Evolutionary conservation across 1,140 invertebrate species (phyloP).

Genomic region (Belonocnema kinseyi): DNA sequence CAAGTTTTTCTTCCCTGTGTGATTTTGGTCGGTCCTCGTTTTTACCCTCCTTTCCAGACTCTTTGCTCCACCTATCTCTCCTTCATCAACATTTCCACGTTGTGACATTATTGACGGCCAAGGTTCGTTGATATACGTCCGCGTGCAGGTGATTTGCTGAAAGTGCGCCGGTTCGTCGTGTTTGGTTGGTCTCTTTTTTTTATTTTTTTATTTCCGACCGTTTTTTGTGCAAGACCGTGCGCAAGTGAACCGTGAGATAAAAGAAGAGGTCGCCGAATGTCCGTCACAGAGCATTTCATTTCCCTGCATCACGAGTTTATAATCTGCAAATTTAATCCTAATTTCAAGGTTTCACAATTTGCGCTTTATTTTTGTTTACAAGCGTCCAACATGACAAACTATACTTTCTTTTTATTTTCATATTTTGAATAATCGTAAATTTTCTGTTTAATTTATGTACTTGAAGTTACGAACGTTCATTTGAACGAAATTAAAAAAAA

Average conservation of each 20-base stretch:
- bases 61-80: neutral
- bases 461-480: no score
- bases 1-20: neutral
- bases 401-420: no score
- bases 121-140: neutral
- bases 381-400: no score
- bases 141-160: neutral
- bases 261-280: slow-evolving; percentile 1
- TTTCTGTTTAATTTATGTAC: no score
- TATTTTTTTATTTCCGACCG: slow-evolving; percentile 14
- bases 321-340: neutral
- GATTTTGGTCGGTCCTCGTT: neutral
- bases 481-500: no score
- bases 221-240: neutral
- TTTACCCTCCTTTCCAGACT: neutral
- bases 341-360: no score
- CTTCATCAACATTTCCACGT: neutral
- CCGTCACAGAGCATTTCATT: neutral
- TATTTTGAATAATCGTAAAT: no score
- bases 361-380: neutral
- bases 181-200: neutral
- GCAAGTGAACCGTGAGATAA: neutral
- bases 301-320: neutral
- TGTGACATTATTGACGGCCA: neutral
- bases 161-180: neutral